A percentile compares a stretch with the other conserved stretches of the same genome.
Conservation (phyloP, 2,888 invertebrate genomes). For the Cheiracanthium punctorium region DNA sequence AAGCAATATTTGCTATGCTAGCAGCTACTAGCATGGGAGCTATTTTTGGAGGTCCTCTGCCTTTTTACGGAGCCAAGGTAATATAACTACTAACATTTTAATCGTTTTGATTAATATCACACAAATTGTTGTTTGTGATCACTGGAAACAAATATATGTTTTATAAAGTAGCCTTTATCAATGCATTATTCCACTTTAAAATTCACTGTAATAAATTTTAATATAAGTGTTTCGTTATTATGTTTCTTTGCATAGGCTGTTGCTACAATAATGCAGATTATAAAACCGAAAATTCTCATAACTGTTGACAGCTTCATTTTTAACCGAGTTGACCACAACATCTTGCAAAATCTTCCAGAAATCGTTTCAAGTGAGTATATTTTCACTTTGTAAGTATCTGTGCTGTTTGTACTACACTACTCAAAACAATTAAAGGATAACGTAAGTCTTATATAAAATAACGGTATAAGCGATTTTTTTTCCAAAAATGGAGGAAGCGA, state of each 20-base stretch:
- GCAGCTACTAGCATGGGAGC: slow-evolving; percentile 59
- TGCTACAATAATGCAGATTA: slow-evolving; percentile 51
- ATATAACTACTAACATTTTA: not conserved
- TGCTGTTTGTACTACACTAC: too few species aligned
- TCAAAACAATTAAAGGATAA: too few species aligned
- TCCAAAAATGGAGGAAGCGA: too few species aligned
- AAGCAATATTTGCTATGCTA: slow-evolving; percentile 61
- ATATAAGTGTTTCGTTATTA: too few species aligned
- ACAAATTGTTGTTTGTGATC: too few species aligned
- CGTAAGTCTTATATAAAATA: too few species aligned
- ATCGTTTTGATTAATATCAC: not conserved
- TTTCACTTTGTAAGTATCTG: too few species aligned
- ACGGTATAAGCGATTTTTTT: too few species aligned
- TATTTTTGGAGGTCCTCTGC: slow-evolving; percentile 63
- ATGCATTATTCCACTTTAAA: too few species aligned
- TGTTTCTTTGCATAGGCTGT: slow-evolving; percentile 37
- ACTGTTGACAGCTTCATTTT: slow-evolving; percentile 57
- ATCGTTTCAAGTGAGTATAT: slow-evolving; percentile 45
- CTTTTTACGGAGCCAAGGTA: slow-evolving; percentile 64
- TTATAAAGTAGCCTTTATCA: too few species aligned
- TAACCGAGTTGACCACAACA: slow-evolving; percentile 44
- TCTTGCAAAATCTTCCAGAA: slow-evolving; percentile 52
- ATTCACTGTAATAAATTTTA: too few species aligned
- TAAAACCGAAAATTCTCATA: slow-evolving; percentile 59
- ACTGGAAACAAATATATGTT: not conserved